Percentiles rank a stretch among this genome's conserved stretches.
These are phyloP conservation scores for Clinocottus analis DNA, from an alignment of 2,113 vertebrate genomes.

Conservation along the genomic window DNA sequence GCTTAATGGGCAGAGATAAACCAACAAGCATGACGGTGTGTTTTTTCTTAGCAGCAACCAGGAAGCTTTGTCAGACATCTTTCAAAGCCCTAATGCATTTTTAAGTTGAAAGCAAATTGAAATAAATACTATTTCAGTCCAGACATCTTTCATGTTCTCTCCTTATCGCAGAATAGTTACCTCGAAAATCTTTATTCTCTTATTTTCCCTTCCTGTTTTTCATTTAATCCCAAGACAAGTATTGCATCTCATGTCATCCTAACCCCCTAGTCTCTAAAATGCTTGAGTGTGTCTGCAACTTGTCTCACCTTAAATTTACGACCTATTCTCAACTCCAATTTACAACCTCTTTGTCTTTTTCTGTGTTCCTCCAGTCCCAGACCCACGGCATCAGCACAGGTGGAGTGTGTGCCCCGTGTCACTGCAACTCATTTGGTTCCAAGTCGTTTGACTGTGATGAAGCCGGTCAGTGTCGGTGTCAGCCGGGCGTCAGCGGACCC, in stretches of 20 bases:
- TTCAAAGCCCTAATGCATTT: neutral
- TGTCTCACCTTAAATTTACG: neutral
- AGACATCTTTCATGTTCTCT: neutral
- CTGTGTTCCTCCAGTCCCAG: constrained; percentile 81
- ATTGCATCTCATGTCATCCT: neutral
- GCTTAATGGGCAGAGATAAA: neutral
- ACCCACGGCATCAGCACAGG: constrained; percentile 86
- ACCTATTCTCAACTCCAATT: neutral
- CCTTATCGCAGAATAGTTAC: neutral
- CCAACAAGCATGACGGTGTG: neutral
- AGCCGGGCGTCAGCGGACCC: constrained; percentile 92
- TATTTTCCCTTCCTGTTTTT: neutral
- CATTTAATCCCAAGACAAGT: constrained; percentile 7
- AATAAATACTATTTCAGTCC: neutral
- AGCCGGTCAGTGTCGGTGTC: constrained; percentile 93
- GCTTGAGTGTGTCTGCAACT: neutral
- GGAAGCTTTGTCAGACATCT: neutral
- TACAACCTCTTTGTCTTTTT: neutral
- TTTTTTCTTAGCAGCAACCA: constrained; percentile 6
- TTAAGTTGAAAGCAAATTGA: neutral
- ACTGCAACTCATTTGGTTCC: constrained; percentile 97
- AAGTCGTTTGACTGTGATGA: constrained; percentile 96
- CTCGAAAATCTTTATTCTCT: neutral
- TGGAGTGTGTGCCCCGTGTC: constrained; percentile 90
- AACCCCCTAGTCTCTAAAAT: neutral